Evolutionary conservation across 2,888 invertebrate species (phyloP), one percentile per base, ranked within the genome.

Genomic region (Pegoplata infirma): DNA sequence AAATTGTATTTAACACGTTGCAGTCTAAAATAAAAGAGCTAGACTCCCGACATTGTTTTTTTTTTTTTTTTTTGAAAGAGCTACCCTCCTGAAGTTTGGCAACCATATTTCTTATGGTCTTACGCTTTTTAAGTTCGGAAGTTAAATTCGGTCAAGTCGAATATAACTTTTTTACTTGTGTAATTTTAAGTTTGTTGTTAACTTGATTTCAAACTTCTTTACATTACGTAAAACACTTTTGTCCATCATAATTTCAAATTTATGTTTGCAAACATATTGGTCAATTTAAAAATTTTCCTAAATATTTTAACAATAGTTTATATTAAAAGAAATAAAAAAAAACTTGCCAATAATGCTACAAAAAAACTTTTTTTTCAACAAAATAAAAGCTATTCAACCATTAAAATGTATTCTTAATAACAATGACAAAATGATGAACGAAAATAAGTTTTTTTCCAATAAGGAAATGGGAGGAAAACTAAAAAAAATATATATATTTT

Each of bases 341-440:
- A 12, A 49, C 21, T 49, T 3, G 32, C n/a, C 49, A 63, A 63
- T 63, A 8, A 21, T 21, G 49, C 17, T 10, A 46, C 44, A 53
- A 40, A n/a, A n/a, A 40, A 40, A 40, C 4, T 53, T 16, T 28
- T 23, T 32, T 8, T 32, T 36, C 16, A 12, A 14, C 55, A 32
- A 49, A 21, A 61, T 16, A 10, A 61, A 63, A 56, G 17, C 47
- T 21, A 64, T 69, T 69, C 69, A 69, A 51, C 14, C 58, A 40
- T 58, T 64, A 36, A 46, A 76, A 69, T 44, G 25, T 16, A 21
- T 51, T 49, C 44, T 44, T 44, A 63, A 56, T 47, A 49, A 40
- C 40, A 55, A 75, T 47, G 36, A 58, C 47, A 63, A 68, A 44
- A 59, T 49, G 28, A 74, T 44, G 23, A 40, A 40, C 36, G 36